Evolutionary conservation across 2,797 vertebrate genomes (phyloP).

Genomic region (Stomatorhinus walkeri): DNA sequence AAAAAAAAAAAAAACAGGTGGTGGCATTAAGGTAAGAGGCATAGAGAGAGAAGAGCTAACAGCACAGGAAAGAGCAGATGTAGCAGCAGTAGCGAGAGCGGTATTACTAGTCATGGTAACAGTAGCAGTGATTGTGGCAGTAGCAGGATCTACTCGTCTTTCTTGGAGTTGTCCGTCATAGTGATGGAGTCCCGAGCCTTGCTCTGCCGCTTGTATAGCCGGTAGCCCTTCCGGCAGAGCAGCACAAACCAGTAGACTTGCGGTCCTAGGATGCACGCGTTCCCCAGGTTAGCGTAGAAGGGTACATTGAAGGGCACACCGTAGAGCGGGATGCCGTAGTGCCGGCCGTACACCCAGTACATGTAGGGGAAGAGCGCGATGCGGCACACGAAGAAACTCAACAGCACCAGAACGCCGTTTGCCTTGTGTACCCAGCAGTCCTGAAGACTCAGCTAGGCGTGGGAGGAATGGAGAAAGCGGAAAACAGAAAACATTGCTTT

Average conservation of each 20-base stretch:
- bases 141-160: conserved; percentile 27
- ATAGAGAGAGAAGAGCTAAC: background rate
- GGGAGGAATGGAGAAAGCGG: conserved; percentile 12
- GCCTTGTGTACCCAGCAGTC: conserved; percentile 82
- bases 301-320: conserved; percentile 82
- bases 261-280: conserved; percentile 78
- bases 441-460: conserved; percentile 69
- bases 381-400: conserved; percentile 87
- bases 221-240: conserved; percentile 80
- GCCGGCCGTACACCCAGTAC: conserved; percentile 80
- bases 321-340: conserved; percentile 71
- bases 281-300: conserved; percentile 77
- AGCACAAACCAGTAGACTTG: conserved; percentile 96
- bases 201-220: conserved; percentile 70
- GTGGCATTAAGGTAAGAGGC: background rate
- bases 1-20: background rate
- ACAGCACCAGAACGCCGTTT: conserved; percentile 78
- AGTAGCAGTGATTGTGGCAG: conserved; percentile 26
- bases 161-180: conserved; percentile 42
- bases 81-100: background rate
- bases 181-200: conserved; percentile 17
- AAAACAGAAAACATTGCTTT: background rate
- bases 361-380: conserved; percentile 94
- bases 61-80: background rate
- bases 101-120: conserved; percentile 25